These are phyloP conservation scores for Pangasius djambal DNA, from an alignment of 2,797 vertebrate species.

Conservation along the genomic window DNA sequence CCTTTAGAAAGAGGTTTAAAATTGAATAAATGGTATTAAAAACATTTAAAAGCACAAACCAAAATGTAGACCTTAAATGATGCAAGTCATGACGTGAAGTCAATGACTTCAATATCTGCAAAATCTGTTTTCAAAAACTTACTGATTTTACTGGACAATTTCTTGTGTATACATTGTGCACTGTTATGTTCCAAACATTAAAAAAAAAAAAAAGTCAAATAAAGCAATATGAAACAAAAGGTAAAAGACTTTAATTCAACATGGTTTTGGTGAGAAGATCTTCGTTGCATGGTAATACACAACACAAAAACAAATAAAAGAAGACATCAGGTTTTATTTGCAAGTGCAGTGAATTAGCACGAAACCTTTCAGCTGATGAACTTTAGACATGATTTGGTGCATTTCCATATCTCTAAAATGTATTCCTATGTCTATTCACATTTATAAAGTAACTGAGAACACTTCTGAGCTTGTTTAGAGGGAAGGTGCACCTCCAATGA, in stretches of 20 bases:
- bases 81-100: no score
- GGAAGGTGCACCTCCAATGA: not conserved
- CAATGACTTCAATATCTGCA: no score
- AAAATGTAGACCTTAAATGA: not conserved
- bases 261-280: not conserved
- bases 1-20: not conserved
- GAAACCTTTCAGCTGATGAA: not conserved
- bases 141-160: not conserved
- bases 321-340: not conserved
- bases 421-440: not conserved
- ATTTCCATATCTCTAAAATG: not conserved
- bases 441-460: not conserved
- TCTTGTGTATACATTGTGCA: not conserved
- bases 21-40: not conserved
- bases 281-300: not conserved
- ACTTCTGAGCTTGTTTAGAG: not conserved
- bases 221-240: not conserved
- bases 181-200: not conserved
- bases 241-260: not conserved
- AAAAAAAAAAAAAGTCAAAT: not conserved
- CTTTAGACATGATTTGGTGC: not conserved
- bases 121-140: not conserved
- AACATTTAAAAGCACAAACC: not conserved
- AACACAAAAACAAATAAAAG: not conserved
- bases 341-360: not conserved